phyloP scores from a whole-genome alignment of 2,797 vertebrate species.

The Stomatorhinus walkeri region DNA sequence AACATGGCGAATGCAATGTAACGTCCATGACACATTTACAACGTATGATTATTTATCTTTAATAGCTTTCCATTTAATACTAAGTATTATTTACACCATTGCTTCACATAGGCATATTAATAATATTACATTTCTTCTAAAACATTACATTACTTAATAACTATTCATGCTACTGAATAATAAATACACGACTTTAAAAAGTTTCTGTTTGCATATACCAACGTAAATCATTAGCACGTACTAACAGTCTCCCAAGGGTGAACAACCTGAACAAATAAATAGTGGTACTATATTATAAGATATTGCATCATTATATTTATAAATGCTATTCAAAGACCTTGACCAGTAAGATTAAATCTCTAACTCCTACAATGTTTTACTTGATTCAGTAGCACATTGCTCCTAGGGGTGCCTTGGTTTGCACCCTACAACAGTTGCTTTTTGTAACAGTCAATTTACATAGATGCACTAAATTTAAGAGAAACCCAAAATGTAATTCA shows the following conservation, averaged over 20 bases:
- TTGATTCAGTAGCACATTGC: not conserved
- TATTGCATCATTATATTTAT: not conserved
- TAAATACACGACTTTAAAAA: not conserved
- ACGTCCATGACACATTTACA: not conserved
- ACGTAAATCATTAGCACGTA: not conserved
- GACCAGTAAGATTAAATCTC: not conserved
- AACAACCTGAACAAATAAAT: not conserved
- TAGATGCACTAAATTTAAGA: not conserved
- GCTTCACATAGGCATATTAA: not conserved
- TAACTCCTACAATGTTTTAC: not conserved
- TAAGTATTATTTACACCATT: not conserved
- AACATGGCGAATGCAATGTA: not conserved
- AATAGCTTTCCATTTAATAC: not conserved
- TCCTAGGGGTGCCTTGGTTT: not conserved
- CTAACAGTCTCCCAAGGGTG: not conserved
- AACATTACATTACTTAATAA: not conserved
- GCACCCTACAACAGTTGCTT: not conserved
- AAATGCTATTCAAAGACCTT: not conserved
- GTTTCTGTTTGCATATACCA: not conserved
- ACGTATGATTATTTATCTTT: not conserved
- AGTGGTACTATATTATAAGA: not conserved
- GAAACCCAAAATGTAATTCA: not conserved
- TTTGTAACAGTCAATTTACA: not conserved
- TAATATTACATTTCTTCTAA: not conserved
- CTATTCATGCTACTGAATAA: not conserved